Evolutionary conservation across 2,113 vertebrate species (phyloP).

Genomic region (Pheucticus melanocephalus): DNA sequence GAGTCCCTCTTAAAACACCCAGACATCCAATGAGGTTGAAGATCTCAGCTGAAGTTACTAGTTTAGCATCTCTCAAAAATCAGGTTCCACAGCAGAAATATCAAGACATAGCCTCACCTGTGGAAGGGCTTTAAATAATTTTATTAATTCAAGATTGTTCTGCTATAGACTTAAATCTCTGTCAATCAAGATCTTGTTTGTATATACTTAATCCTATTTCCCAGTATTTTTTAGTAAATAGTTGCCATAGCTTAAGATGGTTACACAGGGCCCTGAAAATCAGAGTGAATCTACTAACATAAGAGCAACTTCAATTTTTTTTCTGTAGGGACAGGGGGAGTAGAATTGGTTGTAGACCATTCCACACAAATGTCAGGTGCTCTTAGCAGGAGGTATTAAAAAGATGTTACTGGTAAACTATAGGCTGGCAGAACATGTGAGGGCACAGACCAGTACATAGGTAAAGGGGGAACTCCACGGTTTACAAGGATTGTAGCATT

Average conservation of each 20-base stretch:
- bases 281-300: rapidly evolving
- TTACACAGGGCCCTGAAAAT: background rate
- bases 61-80: background rate
- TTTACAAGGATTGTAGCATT: rapidly evolving
- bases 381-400: background rate
- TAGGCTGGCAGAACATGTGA: rapidly evolving
- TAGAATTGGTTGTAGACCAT: background rate
- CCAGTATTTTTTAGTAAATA: background rate
- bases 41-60: background rate
- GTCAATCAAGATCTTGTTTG: background rate
- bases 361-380: background rate
- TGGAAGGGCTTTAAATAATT: background rate
- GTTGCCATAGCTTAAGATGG: rapidly evolving
- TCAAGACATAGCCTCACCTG: background rate
- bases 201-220: background rate
- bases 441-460: rapidly evolving
- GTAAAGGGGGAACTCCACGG: rapidly evolving
- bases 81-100: background rate
- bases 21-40: background rate
- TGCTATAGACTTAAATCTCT: background rate
- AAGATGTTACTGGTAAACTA: background rate
- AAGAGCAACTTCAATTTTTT: background rate
- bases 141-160: background rate
- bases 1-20: background rate
- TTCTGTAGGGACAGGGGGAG: background rate